A percentile compares a stretch with the other conserved stretches of the same genome.
phyloP scores from a whole-genome alignment of 2,797 vertebrate species.

The Linurgus olivaceus region DNA sequence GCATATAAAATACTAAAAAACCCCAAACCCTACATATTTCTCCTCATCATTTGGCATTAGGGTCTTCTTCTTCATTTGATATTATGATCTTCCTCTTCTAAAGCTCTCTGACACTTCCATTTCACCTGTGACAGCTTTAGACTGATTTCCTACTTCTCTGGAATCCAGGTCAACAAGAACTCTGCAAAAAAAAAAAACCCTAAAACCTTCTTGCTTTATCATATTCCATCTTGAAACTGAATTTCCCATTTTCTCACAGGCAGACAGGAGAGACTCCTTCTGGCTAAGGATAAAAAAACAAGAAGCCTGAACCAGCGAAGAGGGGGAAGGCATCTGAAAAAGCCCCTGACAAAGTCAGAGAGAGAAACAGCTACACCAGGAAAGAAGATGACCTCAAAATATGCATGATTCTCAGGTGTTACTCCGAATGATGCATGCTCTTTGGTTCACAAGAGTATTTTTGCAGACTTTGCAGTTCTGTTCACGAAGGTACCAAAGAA shows the following conservation, averaged over 20 bases:
- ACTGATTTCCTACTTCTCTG: not conserved
- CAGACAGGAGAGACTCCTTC: not conserved
- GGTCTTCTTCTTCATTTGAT: not conserved
- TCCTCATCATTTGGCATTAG: not conserved
- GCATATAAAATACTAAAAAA: not conserved
- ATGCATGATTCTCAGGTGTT: not conserved
- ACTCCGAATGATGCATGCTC: not conserved
- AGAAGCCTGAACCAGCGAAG: not conserved
- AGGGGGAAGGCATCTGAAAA: not conserved
- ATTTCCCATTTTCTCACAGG: not conserved
- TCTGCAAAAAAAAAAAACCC: not conserved
- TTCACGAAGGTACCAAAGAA: not conserved
- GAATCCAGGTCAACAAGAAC: not conserved
- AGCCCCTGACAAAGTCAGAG: not conserved
- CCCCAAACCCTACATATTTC: fast-evolving
- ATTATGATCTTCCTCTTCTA: not conserved
- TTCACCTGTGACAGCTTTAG: not conserved
- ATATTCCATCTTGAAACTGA: not conserved
- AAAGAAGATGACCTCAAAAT: not conserved
- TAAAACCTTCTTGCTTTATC: not conserved
- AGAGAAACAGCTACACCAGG: not conserved
- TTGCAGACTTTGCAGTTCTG: not conserved
- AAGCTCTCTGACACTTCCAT: not conserved
- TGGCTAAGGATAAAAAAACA: not conserved
- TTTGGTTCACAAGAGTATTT: not conserved